Conservation (phyloP, 2,113 vertebrate species). For the Mormyrus lacerda region DNA sequence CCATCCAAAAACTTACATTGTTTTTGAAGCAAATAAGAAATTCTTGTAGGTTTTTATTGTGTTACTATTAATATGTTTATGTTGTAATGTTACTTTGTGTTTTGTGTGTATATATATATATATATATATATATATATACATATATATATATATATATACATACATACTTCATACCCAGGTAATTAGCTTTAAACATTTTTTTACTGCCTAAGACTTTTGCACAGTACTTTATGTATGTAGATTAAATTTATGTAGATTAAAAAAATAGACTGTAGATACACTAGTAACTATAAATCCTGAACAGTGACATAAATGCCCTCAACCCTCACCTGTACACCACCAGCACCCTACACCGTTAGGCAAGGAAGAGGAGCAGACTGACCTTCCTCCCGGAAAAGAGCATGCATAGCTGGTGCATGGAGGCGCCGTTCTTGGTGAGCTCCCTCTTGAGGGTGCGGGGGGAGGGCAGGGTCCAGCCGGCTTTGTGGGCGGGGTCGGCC, state of each 20-base stretch:
- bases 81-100: no score
- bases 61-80: no score
- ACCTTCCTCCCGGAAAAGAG: constrained; percentile 91
- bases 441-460: constrained; percentile 89
- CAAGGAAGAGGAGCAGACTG: constrained; percentile 24
- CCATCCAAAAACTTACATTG: not conserved
- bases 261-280: not conserved
- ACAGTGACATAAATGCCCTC: not conserved
- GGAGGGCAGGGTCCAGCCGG: constrained; percentile 77
- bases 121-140: no score
- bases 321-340: not conserved
- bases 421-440: constrained; percentile 79
- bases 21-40: not conserved
- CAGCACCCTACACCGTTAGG: not conserved
- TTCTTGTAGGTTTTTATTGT: not conserved
- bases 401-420: constrained; percentile 87
- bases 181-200: not conserved
- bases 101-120: no score
- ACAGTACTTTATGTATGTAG: not conserved
- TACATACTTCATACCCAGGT: not conserved
- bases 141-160: no score
- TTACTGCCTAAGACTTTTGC: not conserved
- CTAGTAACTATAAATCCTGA: not conserved
- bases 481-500: constrained; percentile 37
- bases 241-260: no score